A percentile compares a stretch with the other conserved stretches of the same genome.
phyloP scores from a whole-genome alignment of 2,888 invertebrate genomes.

The Geotrupes spiniger region DNA sequence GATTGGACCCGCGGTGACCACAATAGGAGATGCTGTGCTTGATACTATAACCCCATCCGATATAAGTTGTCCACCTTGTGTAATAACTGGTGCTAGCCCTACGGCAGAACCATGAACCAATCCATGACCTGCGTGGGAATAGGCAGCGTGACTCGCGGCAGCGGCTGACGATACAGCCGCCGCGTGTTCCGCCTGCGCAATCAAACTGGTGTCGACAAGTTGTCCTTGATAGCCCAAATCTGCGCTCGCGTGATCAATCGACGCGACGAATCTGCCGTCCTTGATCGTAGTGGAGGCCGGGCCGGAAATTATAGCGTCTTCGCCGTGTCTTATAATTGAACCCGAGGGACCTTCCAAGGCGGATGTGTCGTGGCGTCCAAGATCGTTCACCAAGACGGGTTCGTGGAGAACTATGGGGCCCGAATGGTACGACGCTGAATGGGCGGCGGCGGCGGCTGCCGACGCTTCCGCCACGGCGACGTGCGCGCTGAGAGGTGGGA shows the following conservation, averaged over 20 bases:
- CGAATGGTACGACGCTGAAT: conserved; percentile 19
- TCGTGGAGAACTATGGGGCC: conserved; percentile 29
- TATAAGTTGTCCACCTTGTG: conserved; percentile 20
- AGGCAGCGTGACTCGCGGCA: no score
- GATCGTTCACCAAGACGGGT: conserved; percentile 24
- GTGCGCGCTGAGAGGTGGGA: no score
- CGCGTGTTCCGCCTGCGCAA: no score
- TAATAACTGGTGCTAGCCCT: conserved; percentile 11
- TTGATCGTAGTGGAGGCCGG: conserved; percentile 45
- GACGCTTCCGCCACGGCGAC: no score
- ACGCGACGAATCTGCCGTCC: conserved; percentile 32
- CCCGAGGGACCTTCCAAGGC: conserved; percentile 44
- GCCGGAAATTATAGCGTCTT: conserved; percentile 41
- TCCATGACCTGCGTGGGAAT: no score
- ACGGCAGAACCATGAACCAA: no score
- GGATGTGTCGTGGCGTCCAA: conserved; percentile 29
- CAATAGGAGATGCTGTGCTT: conserved; percentile 14
- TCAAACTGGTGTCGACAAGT: no score
- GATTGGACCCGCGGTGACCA: no score
- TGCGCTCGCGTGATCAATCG: no score
- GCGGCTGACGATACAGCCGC: no score
- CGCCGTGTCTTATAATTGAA: conserved; percentile 40
- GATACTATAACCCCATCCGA: conserved; percentile 13
- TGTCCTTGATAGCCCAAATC: no score
- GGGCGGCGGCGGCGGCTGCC: conserved; percentile 12